phyloP scores from a whole-genome alignment of 2,797 vertebrate species.

The Tauraco hartlaubi region DNA sequence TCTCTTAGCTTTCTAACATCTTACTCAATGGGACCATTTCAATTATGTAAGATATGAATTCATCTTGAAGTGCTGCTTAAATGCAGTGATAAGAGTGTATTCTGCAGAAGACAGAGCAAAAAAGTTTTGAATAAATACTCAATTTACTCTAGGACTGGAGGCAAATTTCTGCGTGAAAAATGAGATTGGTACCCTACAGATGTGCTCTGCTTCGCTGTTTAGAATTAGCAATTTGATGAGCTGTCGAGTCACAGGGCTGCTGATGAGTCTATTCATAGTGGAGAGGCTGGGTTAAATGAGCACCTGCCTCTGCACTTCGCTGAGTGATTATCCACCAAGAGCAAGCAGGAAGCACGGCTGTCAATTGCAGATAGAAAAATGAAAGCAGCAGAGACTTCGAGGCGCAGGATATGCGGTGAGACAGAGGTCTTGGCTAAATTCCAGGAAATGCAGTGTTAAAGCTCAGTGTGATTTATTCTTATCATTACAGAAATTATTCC shows the following conservation, averaged over 20 bases:
- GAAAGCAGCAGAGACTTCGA: background rate
- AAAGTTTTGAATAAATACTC: conserved; percentile 67
- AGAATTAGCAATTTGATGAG: conserved; percentile 67
- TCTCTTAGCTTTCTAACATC: conserved; percentile 8
- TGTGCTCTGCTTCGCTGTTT: conserved; percentile 51
- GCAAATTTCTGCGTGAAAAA: conserved; percentile 54
- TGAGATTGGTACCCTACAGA: conserved; percentile 34
- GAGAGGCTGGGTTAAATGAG: conserved; percentile 51
- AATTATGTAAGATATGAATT: conserved; percentile 23
- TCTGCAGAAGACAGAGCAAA: conserved; percentile 42
- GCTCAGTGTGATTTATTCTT: background rate
- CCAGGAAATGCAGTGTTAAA: background rate
- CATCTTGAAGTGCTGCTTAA: conserved; percentile 56
- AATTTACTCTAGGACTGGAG: conserved; percentile 50
- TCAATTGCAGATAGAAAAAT: conserved; percentile 28
- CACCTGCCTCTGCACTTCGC: conserved; percentile 60
- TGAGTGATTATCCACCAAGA: conserved; percentile 19
- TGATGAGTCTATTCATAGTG: conserved; percentile 72
- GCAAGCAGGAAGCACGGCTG: conserved; percentile 18
- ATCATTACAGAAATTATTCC: conserved; percentile 3
- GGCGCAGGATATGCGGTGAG: background rate
- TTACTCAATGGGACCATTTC: background rate
- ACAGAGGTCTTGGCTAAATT: background rate
- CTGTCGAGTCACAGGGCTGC: conserved; percentile 34
- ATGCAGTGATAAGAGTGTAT: background rate